Conservation (phyloP, 2,888 invertebrate genomes). For the Drosophila sordidula region DNA sequence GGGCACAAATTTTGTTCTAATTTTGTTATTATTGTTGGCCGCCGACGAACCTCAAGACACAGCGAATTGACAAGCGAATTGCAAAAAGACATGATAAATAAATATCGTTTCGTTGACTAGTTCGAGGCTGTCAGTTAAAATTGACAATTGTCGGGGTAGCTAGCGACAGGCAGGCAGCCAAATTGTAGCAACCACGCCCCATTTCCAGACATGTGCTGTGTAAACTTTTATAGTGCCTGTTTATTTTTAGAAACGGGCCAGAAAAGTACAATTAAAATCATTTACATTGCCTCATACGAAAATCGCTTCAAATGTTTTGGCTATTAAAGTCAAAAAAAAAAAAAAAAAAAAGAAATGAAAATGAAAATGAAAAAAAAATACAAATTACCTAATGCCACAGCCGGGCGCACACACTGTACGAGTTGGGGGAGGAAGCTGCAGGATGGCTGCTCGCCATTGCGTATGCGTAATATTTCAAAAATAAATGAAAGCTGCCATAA, state of each 20-base stretch:
- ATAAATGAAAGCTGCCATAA: slow-evolving; percentile 63
- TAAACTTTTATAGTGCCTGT: slow-evolving; percentile 27
- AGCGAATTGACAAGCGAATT: slow-evolving; percentile 13
- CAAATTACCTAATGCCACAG: slow-evolving; percentile 73
- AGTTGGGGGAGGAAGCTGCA: not conserved
- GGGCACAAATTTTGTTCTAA: slow-evolving; percentile 38
- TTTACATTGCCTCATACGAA: slow-evolving; percentile 60
- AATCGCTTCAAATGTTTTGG: slow-evolving; percentile 41
- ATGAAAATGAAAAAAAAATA: slow-evolving; percentile 14
- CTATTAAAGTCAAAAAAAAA: slow-evolving; percentile 48
- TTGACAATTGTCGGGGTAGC: slow-evolving; percentile 47
- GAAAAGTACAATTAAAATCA: slow-evolving; percentile 75
- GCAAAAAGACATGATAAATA: slow-evolving; percentile 23
- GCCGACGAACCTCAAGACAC: slow-evolving; percentile 11
- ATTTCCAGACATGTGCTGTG: slow-evolving; percentile 42
- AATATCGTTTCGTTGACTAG: slow-evolving; percentile 28
- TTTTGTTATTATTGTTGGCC: slow-evolving; percentile 23
- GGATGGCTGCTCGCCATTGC: slow-evolving; percentile 38
- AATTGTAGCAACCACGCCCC: slow-evolving; percentile 37
- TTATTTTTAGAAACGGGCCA: slow-evolving; percentile 39
- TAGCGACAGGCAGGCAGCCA: slow-evolving; percentile 13
- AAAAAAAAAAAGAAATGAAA: slow-evolving; percentile 8
- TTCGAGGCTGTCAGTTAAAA: slow-evolving; percentile 29
- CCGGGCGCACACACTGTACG: slow-evolving; percentile 32
- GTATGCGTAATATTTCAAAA: slow-evolving; percentile 78